Conservation (phyloP, 2,888 invertebrate species). For the Palloptera scutellata region DNA sequence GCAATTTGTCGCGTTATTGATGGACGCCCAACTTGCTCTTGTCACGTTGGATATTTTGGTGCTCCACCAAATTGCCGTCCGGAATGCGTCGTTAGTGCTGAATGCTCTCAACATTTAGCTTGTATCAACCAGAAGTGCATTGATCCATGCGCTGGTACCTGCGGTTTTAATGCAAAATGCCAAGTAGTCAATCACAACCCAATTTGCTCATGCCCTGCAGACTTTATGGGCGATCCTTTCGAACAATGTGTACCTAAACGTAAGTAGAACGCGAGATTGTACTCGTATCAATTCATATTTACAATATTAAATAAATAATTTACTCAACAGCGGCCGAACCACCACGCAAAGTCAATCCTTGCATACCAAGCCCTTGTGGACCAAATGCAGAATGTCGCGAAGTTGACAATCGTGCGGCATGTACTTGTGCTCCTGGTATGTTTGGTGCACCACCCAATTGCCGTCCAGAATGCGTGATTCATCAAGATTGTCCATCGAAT, state of each 20-base stretch:
- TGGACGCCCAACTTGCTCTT: constrained; percentile 80
- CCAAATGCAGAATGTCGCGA: constrained; percentile 79
- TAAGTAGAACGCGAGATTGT: constrained; percentile 45
- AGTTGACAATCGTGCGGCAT: constrained; percentile 73
- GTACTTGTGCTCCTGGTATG: constrained; percentile 78
- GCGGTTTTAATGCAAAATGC: constrained; percentile 80
- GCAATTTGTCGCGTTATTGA: constrained; percentile 77
- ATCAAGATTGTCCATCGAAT: constrained; percentile 77
- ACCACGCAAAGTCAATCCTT: constrained; percentile 68
- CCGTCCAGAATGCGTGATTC: constrained; percentile 78
- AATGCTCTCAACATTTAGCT: constrained; percentile 77
- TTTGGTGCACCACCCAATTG: constrained; percentile 82
- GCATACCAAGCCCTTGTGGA: constrained; percentile 79
- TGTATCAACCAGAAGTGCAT: constrained; percentile 81
- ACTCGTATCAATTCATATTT: too few species aligned
- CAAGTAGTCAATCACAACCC: constrained; percentile 83
- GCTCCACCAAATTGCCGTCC: constrained; percentile 80
- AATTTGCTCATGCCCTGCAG: constrained; percentile 76
- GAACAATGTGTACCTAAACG: constrained; percentile 69
- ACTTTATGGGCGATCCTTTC: constrained; percentile 80
- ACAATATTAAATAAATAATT: background rate
- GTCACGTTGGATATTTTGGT: constrained; percentile 76
- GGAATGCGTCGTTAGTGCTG: constrained; percentile 80
- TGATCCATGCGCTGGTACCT: constrained; percentile 80
- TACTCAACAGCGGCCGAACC: constrained; percentile 61